Base-by-base conservation (phyloP, 1,140 invertebrate genomes). In the Drosophila ananassae region DNA sequence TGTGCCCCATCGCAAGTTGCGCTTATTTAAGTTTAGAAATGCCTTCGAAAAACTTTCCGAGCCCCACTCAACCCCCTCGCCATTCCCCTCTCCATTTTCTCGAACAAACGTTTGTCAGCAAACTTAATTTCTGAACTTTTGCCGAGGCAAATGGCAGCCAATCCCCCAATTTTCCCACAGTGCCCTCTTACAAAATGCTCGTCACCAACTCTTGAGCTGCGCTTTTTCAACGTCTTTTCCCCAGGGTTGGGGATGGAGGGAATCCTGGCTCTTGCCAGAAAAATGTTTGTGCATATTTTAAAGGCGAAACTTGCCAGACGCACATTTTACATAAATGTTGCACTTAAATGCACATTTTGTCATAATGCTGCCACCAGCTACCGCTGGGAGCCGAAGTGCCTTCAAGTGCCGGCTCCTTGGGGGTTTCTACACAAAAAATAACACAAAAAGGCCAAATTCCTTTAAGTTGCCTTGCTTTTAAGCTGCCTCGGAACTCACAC, bases 111-210 rank as follows among this genome's bases (percentile, higher is more conserved):
- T 87, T 87, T 87, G 83, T 89, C 83, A 87, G 82, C 75, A 89
- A 89, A 89, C 83, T 89, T 89, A 89, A 89, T 89, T 89, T 89
- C 79, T 83, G 83, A 89, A 89, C 83, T 89, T 89, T 89, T 83
- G 73, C 68, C 57, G 75, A 79, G 71, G 77, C 81, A 81, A 81
- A 77, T 77, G 77, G 81, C 77, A 79, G 63, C 53, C 80, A 60
- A 54, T 54, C 28, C 72, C 46, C 59, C 64, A 59, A 54, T 32
- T 48, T 41, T 47, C 50, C 46, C 53, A 28, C n/a, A 30, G 61
- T 64, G 62, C 34, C 10, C 34, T 37, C 66, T 83, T 64, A 84
- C 80, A 84, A 80, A 84, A 80, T 84, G 77, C 63, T 85, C 82
- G 78, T 80, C 81, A 81, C 63, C 81, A 74, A 61, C 73, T 44